Percentiles rank a stretch among this genome's conserved stretches.
Evolutionary conservation across 92 coral and sea anemone species (phyloP).

Genomic region (Epizoanthus stellaris): DNA sequence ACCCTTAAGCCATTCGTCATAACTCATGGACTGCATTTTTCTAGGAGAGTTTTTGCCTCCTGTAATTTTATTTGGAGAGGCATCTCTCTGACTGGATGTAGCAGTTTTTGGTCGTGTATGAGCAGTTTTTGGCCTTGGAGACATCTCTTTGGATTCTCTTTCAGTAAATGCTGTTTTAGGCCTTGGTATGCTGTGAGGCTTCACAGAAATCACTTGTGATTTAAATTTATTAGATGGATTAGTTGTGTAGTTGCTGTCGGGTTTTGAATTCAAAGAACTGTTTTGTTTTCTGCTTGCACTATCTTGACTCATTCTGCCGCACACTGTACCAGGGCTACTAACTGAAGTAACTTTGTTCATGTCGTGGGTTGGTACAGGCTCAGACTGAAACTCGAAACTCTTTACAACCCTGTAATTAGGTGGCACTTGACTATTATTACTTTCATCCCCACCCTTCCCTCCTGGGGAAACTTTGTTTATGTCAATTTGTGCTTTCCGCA

Average conservation of each 20-base stretch:
- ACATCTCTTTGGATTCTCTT: not conserved
- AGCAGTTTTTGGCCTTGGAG: constrained; percentile 42
- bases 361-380: not conserved
- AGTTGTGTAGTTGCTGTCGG: not conserved
- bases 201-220: not conserved
- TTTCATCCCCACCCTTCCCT: constrained; percentile 38
- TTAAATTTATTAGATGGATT: not conserved
- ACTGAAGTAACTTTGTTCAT: not conserved
- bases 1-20: constrained; percentile 82
- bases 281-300: not conserved
- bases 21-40: constrained; percentile 75
- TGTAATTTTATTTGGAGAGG: not conserved
- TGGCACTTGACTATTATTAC: constrained; percentile 46
- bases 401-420: constrained; percentile 73
- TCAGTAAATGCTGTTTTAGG: not conserved
- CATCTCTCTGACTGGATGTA: not conserved
- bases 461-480: constrained; percentile 66
- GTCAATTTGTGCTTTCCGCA: constrained; percentile 53
- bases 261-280: not conserved
- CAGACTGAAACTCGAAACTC: constrained; percentile 52
- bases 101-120: constrained; percentile 65
- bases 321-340: not conserved
- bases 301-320: not conserved
- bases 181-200: not conserved
- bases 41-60: not conserved